phyloP scores from a whole-genome alignment of 2,113 vertebrate genomes.

The Nymphicus hollandicus region DNA sequence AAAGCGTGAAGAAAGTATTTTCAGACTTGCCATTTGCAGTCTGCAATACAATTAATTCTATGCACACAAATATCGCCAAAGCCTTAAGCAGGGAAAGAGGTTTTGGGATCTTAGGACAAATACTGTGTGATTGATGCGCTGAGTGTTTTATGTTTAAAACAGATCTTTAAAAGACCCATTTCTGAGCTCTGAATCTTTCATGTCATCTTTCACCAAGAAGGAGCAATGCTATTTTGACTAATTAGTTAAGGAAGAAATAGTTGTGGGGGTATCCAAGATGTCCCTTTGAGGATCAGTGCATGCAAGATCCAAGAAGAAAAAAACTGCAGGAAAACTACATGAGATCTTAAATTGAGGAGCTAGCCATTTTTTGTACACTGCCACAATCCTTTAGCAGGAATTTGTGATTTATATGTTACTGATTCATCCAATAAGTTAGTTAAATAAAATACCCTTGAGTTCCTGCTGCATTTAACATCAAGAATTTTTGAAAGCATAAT shows the following conservation, averaged over 20 bases:
- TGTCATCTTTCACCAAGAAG: not conserved
- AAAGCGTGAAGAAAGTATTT: not conserved
- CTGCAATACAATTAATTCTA: not conserved
- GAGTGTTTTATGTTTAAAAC: not conserved
- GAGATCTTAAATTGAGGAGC: not conserved
- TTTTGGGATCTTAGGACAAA: not conserved
- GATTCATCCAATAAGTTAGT: not conserved
- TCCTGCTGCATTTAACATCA: not conserved
- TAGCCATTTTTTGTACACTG: not conserved
- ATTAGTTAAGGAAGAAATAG: not conserved
- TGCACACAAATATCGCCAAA: not conserved
- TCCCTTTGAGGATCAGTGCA: not conserved
- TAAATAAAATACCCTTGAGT: not conserved
- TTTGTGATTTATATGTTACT: not conserved
- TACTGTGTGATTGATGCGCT: not conserved
- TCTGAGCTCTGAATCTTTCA: not conserved
- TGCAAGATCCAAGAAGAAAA: not conserved
- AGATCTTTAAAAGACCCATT: not conserved
- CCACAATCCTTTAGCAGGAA: not conserved
- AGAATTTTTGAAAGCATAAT: not conserved
- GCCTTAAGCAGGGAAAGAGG: not conserved
- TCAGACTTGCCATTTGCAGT: not conserved
- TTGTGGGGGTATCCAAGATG: not conserved
- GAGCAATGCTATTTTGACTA: not conserved
- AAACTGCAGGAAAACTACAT: not conserved